A percentile compares a stretch with the other conserved stretches of the same genome.
Evolutionary conservation across 2,113 vertebrate species (phyloP).

Genomic region (Rhipidura dahli): DNA sequence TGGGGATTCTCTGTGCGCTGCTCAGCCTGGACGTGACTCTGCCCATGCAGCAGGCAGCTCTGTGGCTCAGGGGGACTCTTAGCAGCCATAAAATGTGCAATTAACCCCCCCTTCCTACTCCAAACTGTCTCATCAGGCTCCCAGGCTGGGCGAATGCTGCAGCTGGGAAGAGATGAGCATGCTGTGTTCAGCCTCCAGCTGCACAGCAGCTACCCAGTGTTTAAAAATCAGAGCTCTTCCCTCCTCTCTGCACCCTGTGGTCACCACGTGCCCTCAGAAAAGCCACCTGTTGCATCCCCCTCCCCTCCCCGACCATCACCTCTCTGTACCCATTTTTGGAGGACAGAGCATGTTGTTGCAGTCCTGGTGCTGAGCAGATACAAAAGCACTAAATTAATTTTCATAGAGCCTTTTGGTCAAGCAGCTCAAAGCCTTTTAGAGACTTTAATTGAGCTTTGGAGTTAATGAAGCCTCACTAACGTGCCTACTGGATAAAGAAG

Average conservation of each 20-base stretch:
- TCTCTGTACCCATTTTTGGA: accelerated
- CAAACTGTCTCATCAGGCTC: constrained; percentile 16
- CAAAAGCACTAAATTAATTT: constrained; percentile 44
- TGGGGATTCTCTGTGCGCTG: neutral
- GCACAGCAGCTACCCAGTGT: neutral
- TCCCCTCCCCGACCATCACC: neutral
- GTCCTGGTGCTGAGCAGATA: neutral
- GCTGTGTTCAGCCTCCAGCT: constrained; percentile 28
- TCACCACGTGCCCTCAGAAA: neutral
- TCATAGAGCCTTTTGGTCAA: constrained; percentile 9
- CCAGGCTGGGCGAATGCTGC: neutral
- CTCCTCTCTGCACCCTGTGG: neutral
- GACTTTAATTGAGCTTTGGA: constrained; percentile 29
- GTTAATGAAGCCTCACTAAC: constrained; percentile 57
- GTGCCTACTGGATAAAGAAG: constrained; percentile 3
- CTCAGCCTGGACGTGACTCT: neutral
- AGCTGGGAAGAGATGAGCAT: neutral
- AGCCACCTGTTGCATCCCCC: neutral
- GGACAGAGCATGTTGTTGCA: neutral
- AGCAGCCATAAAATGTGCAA: constrained; percentile 36
- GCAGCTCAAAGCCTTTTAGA: constrained; percentile 41
- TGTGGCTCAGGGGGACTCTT: constrained; percentile 33
- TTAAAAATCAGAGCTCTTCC: neutral
- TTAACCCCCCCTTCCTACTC: constrained; percentile 41
- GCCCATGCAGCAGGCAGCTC: neutral